These are phyloP conservation scores for Rhimphoctona megacephalus DNA, from an alignment of 2,888 invertebrate species.

Conservation along the genomic window DNA sequence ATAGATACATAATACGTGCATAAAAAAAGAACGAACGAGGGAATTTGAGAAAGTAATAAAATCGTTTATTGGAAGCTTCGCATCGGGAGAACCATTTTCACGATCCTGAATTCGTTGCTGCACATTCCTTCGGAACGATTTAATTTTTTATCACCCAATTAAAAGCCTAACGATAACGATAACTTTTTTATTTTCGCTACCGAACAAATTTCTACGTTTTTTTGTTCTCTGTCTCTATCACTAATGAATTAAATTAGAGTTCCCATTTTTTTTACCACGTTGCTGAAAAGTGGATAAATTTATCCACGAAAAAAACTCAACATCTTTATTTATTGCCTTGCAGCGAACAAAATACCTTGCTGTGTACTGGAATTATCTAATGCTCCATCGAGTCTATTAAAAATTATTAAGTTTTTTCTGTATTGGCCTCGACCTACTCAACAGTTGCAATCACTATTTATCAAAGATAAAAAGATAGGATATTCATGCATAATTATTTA, in stretches of 20 bases:
- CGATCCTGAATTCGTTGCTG: neutral
- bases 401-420: conserved; percentile 37
- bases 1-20: neutral
- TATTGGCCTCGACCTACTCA: conserved; percentile 63
- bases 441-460: conserved; percentile 54
- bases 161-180: conserved; percentile 12
- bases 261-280: neutral
- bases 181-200: conserved; percentile 13
- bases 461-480: conserved; percentile 44
- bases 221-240: neutral
- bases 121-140: neutral
- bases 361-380: conserved; percentile 44
- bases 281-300: neutral
- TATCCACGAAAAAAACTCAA: neutral
- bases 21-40: neutral
- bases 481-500: neutral
- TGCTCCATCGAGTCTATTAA: conserved; percentile 45
- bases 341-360: neutral
- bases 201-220: conserved; percentile 16
- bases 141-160: conserved; percentile 22
- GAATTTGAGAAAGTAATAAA: conserved; percentile 53
- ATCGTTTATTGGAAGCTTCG: conserved; percentile 15
- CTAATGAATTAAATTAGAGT: conserved; percentile 6
- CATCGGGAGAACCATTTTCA: neutral
- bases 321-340: neutral